Evolutionary conservation across 2,113 vertebrate species (phyloP), one percentile per base, ranked within the genome.

Genomic region (Leptobrachium ailaonicum): DNA sequence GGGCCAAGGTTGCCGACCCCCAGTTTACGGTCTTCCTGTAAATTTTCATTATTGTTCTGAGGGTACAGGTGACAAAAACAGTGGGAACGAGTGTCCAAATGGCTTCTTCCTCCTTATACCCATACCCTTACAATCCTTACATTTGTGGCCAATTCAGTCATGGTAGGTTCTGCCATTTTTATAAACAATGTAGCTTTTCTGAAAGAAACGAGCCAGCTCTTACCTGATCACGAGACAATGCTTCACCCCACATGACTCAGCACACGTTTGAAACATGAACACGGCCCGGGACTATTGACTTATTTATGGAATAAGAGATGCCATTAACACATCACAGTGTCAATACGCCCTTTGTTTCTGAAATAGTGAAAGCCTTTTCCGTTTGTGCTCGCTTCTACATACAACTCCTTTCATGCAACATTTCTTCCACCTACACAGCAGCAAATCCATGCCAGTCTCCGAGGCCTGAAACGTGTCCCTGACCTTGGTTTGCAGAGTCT

Each of bases 191-290:
- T 32, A 32, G 20, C 20, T 32, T 40, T 43, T 20, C 73, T 75
- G 73, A 9, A 9, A 45, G 58, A 5, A 43, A 74, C 41, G 60
- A 64, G 62, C 62, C n/a, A 64, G 62, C 62, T 32, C 40, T 41
- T 66, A 58, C n/a, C 62, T 13, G 32, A 12, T 45, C 42, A 66
- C 42, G 4, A 0, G 2, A 75, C 54, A 60, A 5, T 2, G 45
- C 11, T 7, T 53, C 40, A 66, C 14, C 40, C 40, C 62, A 66
- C 41, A 50, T 54, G 74, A 76, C 58, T 75, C 72, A 73, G 73
- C 72, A 62, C 41, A 63, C 41, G 41, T 62, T 75, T 43, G 10
- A 32, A 63, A 47, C 73, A 74, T 45, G 53, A 58, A 45, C 74
- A 12, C 8, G 6, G 63, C 41, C 45, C 13, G 44, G 42, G 63